These are phyloP conservation scores for Tursiops truncatus DNA, from an alignment of 2,113 vertebrate genomes.

Conservation along the genomic window DNA sequence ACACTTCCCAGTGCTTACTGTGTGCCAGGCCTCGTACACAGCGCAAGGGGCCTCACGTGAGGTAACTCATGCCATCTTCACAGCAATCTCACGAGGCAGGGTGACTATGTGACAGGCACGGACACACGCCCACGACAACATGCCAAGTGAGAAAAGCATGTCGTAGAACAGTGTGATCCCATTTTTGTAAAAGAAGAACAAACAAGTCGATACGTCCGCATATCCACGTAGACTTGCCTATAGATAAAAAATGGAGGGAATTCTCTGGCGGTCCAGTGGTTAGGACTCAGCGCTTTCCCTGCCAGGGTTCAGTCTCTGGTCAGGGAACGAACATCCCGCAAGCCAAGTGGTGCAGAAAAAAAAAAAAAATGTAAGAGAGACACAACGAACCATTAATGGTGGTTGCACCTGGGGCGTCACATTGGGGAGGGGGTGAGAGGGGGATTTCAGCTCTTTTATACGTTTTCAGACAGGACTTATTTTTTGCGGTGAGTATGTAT, in stretches of 20 bases:
- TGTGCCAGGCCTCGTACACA: fast-evolving
- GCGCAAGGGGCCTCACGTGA: no score
- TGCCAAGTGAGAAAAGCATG: not conserved
- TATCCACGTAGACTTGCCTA: not conserved
- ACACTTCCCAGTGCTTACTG: not conserved
- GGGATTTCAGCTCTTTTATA: not conserved
- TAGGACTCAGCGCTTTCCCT: no score
- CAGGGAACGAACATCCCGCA: no score
- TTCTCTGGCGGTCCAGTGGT: no score
- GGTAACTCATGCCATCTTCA: not conserved
- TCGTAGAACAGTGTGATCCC: fast-evolving
- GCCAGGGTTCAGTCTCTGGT: no score
- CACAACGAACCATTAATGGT: not conserved
- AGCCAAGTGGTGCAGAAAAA: no score
- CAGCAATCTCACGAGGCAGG: not conserved
- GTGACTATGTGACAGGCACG: fast-evolving
- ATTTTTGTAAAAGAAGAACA: not conserved
- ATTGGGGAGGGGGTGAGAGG: fast-evolving
- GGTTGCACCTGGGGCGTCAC: fast-evolving
- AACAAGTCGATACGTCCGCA: not conserved
- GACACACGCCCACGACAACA: fast-evolving
- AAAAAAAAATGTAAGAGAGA: not conserved
- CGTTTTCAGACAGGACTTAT: not conserved
- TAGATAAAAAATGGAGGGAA: not conserved
- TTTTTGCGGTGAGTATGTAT: not conserved